These are phyloP conservation scores for Macrophya annulata DNA, from an alignment of 2,888 invertebrate species.

Conservation along the genomic window DNA sequence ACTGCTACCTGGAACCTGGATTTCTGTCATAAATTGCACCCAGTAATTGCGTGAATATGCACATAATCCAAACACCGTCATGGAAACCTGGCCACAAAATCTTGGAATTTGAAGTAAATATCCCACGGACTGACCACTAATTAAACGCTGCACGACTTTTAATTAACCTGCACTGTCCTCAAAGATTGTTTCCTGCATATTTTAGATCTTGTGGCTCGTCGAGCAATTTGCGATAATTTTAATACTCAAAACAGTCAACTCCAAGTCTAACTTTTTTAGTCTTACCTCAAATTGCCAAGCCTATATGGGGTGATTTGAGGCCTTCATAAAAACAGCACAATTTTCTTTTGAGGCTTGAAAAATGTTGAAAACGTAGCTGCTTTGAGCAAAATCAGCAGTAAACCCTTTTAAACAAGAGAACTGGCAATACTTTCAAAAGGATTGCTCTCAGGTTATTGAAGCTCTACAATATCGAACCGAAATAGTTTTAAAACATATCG, in stretches of 20 bases:
- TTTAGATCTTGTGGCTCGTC: background rate
- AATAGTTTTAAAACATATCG: background rate
- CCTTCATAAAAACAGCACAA: conserved; percentile 4
- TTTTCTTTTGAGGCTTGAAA: conserved; percentile 6
- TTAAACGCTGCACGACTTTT: conserved; percentile 31
- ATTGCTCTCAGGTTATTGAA: background rate
- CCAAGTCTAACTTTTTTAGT: background rate
- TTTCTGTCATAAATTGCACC: conserved; percentile 32
- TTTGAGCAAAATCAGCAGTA: background rate
- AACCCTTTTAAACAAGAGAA: background rate
- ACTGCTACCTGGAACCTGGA: conserved; percentile 26
- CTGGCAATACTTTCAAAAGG: background rate
- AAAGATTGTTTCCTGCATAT: background rate
- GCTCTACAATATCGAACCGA: background rate
- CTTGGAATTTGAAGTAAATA: conserved; percentile 41
- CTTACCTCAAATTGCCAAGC: background rate
- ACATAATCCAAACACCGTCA: background rate
- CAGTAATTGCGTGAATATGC: conserved; percentile 18
- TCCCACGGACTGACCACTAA: conserved; percentile 29
- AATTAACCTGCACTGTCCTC: conserved; percentile 33
- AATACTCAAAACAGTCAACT: background rate
- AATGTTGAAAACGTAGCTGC: conserved; percentile 16
- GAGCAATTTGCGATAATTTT: background rate
- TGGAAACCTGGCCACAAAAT: conserved; percentile 41
- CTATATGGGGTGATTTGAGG: background rate